phyloP scores from a whole-genome alignment of 2,113 vertebrate species.

The Paramisgurnus dabryanus region DNA sequence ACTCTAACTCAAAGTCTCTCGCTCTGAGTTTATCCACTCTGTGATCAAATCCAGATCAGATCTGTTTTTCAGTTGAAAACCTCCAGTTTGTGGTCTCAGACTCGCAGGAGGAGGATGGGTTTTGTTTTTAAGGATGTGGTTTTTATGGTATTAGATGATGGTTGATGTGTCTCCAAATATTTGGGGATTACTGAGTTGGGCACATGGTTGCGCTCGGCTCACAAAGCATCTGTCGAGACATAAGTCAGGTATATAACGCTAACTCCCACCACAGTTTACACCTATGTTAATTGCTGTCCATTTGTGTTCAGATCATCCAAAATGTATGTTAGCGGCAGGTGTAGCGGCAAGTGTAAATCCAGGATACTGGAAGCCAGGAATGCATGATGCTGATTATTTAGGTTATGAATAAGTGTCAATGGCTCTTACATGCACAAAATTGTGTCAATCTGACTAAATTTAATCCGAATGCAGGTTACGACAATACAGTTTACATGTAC shows the following conservation, averaged over 20 bases:
- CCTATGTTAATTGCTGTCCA: no score
- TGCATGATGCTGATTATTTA: no score
- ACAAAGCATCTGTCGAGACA: background rate
- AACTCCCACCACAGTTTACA: background rate
- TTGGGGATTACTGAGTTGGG: background rate
- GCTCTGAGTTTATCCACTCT: constrained; percentile 1
- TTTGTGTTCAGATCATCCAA: no score
- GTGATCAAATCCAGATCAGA: constrained; percentile 24
- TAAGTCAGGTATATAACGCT: background rate
- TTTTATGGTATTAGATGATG: background rate
- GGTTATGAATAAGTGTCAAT: no score
- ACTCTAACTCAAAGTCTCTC: constrained; percentile 1
- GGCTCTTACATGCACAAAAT: no score
- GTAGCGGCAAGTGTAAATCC: no score
- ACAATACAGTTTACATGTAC: no score
- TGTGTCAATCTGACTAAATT: no score
- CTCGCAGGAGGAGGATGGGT: background rate
- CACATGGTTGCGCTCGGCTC: background rate
- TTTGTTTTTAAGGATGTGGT: constrained; percentile 20
- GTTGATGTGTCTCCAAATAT: background rate
- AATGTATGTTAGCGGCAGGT: no score
- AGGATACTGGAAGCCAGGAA: no score
- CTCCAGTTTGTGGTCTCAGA: background rate
- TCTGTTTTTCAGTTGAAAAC: constrained; percentile 1
- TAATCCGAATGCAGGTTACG: no score